These are phyloP conservation scores for Hirtodrosophila confusa DNA, from an alignment of 2,888 invertebrate genomes.

Conservation along the genomic window DNA sequence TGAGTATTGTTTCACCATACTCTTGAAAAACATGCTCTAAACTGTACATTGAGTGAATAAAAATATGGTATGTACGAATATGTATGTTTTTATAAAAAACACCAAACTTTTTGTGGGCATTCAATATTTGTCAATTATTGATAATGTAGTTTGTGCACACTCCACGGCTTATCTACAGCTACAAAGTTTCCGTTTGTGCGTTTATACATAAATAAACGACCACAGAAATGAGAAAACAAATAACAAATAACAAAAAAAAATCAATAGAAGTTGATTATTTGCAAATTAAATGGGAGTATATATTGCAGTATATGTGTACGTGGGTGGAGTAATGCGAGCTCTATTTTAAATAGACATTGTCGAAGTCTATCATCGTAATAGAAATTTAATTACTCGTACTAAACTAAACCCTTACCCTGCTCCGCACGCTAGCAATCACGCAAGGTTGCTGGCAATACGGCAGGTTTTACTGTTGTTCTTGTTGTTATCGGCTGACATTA, in stretches of 20 bases:
- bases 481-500: conserved; percentile 14
- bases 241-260: not conserved
- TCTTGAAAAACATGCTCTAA: not conserved
- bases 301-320: no score
- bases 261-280: no score
- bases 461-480: conserved; percentile 6
- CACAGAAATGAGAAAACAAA: conserved; percentile 1
- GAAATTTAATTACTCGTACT: conserved; percentile 1
- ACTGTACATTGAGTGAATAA: not conserved
- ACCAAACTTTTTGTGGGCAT: not conserved
- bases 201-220: conserved; percentile 10
- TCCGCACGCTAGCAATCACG: not conserved
- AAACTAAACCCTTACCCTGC: not conserved
- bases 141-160: conserved; percentile 29
- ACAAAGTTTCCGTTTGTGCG: conserved; percentile 7
- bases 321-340: not conserved
- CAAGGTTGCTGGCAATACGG: conserved; percentile 9
- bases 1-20: not conserved
- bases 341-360: conserved; percentile 11
- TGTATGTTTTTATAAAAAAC: not conserved
- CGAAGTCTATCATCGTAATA: conserved; percentile 1
- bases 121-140: conserved; percentile 23
- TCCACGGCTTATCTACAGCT: conserved; percentile 36
- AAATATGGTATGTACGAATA: not conserved
- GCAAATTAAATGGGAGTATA: not conserved